Evolutionary conservation across 2,888 invertebrate species (phyloP), one percentile per base, ranked within the genome.

Genomic region (Dryobotodes eremita): DNA sequence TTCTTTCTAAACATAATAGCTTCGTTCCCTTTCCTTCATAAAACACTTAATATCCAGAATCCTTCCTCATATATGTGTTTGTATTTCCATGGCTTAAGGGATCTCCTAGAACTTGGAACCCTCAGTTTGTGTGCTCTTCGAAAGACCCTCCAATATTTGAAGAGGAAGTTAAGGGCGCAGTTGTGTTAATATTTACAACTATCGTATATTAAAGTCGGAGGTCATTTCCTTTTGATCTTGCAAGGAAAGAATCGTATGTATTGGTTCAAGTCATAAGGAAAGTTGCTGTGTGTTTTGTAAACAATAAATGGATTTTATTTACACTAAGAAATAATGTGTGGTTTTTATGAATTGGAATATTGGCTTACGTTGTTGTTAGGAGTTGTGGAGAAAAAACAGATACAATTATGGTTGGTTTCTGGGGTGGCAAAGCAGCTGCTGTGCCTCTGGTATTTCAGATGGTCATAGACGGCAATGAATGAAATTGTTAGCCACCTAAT

Each of bases 101-200:
- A 82, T 74, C 73, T 76, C 62, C 46, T 80, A 62, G 75, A 85
- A 80, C 79, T 80, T 71, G 36, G 61, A 65, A 46, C 79, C 82
- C 66, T 75, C 69, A 79, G 80, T 86, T 86, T 83, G 78, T 80
- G 26, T 86, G 85, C 75, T 70, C 65, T 64, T 57, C 71, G 23
- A 70, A 86, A 75, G 71, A 78, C 70, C 57, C 79, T 79, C 48
- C 55, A 71, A 59, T 88, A 71, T 88, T 86, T 88, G 80, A 72
- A 42, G 65, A 87, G 70, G 61, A 57, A 71, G 73, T 80, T 77
- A 80, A 68, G 79, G 75, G 53, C 68, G 13, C 73, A 70, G 71
- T 70, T 82, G 77, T 87, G 74, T 87, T 79, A 87, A 68, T 85
- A 75, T 80, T 76, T 36, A 57, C 31, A 82, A 79, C 79, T 82